phyloP scores from a whole-genome alignment of 2,797 vertebrate genomes.

The Loriculus beryllinus region DNA sequence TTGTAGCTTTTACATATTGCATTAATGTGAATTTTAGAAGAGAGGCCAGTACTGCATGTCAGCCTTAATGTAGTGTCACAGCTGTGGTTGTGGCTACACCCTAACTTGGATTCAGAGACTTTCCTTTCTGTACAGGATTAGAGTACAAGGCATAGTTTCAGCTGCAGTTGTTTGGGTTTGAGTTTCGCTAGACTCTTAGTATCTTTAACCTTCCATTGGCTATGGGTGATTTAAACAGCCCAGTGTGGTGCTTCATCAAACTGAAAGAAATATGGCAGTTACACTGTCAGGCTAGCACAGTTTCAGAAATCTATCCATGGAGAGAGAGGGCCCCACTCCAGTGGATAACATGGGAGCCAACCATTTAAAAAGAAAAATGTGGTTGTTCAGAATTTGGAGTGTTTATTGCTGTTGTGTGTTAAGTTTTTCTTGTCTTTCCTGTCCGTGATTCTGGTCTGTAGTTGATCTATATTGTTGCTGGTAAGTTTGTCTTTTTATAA shows the following conservation, averaged over 20 bases:
- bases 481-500: background rate
- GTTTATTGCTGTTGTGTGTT: background rate
- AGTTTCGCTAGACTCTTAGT: slow-evolving; percentile 25
- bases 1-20: background rate
- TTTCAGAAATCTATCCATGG: background rate
- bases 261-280: slow-evolving; percentile 38
- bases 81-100: slow-evolving; percentile 60
- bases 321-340: background rate
- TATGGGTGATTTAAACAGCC: slow-evolving; percentile 9
- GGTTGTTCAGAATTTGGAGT: background rate
- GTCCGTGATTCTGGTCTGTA: background rate
- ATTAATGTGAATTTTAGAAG: slow-evolving; percentile 2
- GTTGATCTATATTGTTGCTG: background rate
- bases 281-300: background rate
- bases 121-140: slow-evolving; percentile 65
- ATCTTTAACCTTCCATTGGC: slow-evolving; percentile 30
- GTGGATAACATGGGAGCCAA: background rate
- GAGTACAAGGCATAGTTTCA: slow-evolving; percentile 66
- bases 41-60: background rate
- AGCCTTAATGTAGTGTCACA: slow-evolving; percentile 26
- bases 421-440: background rate
- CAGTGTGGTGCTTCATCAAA: background rate
- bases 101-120: slow-evolving; percentile 27
- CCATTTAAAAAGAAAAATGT: background rate
- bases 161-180: slow-evolving; percentile 63